Percentiles rank a stretch among this genome's conserved stretches.
phyloP scores from a whole-genome alignment of 2,797 vertebrate genomes.

The Oryzias dopingdopingensis region DNA sequence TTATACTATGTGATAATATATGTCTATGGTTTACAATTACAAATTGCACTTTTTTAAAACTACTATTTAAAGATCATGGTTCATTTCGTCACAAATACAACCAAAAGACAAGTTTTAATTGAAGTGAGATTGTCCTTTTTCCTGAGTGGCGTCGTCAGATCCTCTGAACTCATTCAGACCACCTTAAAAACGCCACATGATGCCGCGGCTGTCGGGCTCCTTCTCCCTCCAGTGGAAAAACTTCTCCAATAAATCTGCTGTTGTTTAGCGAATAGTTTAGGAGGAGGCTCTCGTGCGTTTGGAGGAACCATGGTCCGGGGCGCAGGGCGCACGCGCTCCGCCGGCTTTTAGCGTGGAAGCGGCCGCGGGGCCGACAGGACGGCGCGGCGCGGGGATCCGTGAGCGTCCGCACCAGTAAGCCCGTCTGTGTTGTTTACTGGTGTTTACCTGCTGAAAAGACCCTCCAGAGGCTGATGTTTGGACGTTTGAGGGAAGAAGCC shows the following conservation, averaged over 20 bases:
- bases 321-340: not conserved
- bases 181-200: slow-evolving; percentile 57
- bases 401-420: no score
- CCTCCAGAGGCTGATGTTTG: no score
- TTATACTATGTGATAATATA: no score
- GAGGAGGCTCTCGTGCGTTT: slow-evolving; percentile 4
- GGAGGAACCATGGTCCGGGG: not conserved
- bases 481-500: no score
- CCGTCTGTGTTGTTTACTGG: no score
- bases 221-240: slow-evolving; percentile 35
- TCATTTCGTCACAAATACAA: no score
- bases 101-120: not conserved
- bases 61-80: no score
- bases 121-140: not conserved
- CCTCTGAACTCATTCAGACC: slow-evolving; percentile 23
- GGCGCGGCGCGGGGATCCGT: not conserved
- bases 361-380: not conserved
- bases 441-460: no score
- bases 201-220: slow-evolving; percentile 7
- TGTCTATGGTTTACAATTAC: no score
- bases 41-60: no score
- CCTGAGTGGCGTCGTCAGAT: no score
- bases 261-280: slow-evolving; percentile 10
- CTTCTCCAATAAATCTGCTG: slow-evolving; percentile 2
- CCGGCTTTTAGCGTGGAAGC: not conserved